Conservation (phyloP, 2,797 vertebrate genomes). For the Cercopithecus neglectus region DNA sequence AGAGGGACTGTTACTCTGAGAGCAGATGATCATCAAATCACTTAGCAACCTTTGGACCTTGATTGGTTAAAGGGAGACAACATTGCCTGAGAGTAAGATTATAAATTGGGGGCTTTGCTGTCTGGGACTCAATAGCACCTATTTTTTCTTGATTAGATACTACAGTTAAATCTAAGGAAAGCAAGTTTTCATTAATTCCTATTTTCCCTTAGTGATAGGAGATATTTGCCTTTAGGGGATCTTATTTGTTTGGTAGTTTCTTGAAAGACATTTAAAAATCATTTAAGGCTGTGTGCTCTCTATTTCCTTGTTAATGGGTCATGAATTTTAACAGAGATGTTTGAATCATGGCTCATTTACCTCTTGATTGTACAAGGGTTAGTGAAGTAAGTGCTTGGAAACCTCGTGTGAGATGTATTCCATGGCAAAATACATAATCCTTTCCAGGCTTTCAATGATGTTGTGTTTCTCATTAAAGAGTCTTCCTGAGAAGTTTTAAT, state of each 20-base stretch:
- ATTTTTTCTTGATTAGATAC: constrained; percentile 2
- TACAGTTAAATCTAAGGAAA: background rate
- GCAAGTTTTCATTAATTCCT: constrained; percentile 29
- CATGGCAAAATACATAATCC: constrained; percentile 20
- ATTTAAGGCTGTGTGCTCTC: constrained; percentile 49
- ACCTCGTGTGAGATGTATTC: constrained; percentile 1
- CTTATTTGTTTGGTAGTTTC: constrained; percentile 13
- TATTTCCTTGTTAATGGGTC: constrained; percentile 68
- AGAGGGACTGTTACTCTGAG: background rate
- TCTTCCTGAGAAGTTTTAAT: background rate
- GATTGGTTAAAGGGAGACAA: background rate
- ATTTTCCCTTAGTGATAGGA: constrained; percentile 2
- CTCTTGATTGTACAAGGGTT: constrained; percentile 49
- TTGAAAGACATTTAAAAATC: constrained; percentile 60
- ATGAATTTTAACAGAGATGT: constrained; percentile 78
- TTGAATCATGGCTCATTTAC: constrained; percentile 68
- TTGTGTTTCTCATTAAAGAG: background rate
- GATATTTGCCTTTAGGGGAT: constrained; percentile 19
- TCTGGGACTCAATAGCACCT: background rate
- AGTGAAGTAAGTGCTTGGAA: constrained; percentile 67
- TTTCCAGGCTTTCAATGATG: background rate
- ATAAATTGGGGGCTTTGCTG: background rate
- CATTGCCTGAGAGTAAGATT: background rate
- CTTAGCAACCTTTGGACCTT: background rate
- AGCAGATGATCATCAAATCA: background rate